A percentile compares a stretch with the other conserved stretches of the same genome.
phyloP scores from a whole-genome alignment of 2,797 vertebrate species.

The Nannoperca australis region DNA sequence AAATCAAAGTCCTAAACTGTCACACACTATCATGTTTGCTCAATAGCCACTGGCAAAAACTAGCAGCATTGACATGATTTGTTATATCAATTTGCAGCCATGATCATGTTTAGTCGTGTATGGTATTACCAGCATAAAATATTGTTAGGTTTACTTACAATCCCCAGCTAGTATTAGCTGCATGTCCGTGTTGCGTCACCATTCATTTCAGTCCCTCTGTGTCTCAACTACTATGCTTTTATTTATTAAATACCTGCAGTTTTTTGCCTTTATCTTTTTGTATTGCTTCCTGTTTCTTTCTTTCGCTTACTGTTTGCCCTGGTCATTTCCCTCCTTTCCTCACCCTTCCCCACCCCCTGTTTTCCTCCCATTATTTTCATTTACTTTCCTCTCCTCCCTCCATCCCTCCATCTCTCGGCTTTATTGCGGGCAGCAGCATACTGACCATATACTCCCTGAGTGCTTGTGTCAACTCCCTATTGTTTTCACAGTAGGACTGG shows the following conservation, averaged over 20 bases:
- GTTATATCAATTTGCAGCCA: not conserved
- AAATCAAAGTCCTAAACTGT: not conserved
- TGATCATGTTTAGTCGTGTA: not conserved
- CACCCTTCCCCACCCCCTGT: not conserved
- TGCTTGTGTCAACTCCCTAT: slow-evolving; percentile 29
- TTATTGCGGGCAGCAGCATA: slow-evolving; percentile 47
- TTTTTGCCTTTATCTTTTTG: not conserved
- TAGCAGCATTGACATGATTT: not conserved
- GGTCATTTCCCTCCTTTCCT: not conserved
- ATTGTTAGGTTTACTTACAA: not conserved
- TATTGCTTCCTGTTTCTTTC: not conserved
- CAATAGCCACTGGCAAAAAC: not conserved
- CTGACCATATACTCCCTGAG: slow-evolving; percentile 53
- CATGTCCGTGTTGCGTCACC: not conserved
- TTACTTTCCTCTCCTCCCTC: slow-evolving; percentile 24
- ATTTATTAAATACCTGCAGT: not conserved
- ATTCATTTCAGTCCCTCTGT: not conserved
- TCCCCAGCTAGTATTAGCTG: not conserved
- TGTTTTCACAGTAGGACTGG: slow-evolving; percentile 51
- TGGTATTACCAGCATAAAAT: not conserved
- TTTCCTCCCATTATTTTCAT: slow-evolving; percentile 13
- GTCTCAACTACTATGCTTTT: not conserved
- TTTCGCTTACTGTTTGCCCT: not conserved
- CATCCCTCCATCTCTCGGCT: slow-evolving; percentile 18
- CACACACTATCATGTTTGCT: not conserved